phyloP scores from a whole-genome alignment of 2,888 invertebrate genomes.

The Pasiphila rectangulata region DNA sequence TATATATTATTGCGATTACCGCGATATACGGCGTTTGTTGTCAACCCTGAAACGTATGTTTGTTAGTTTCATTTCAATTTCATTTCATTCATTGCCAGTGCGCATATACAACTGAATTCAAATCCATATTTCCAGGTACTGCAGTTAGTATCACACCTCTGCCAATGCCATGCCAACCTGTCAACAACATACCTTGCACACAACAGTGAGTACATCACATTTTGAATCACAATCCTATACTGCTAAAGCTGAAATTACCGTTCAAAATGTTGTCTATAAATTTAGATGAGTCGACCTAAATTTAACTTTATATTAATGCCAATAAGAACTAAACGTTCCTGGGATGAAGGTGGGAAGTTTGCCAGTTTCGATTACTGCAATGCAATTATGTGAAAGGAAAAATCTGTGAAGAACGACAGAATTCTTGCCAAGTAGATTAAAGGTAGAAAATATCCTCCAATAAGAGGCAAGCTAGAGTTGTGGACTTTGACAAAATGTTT shows the following conservation, averaged over 20 bases:
- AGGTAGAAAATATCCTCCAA: constrained; percentile 6
- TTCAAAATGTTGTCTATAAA: background rate
- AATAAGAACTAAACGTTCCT: constrained; percentile 3
- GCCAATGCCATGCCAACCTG: constrained; percentile 57
- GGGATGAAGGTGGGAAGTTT: constrained; percentile 5
- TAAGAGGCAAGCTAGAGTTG: background rate
- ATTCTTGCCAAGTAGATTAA: constrained; percentile 15
- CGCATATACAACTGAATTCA: background rate
- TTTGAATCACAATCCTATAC: too few relatives aligned
- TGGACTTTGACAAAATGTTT: background rate
- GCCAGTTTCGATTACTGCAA: constrained; percentile 13
- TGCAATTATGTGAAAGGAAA: constrained; percentile 8
- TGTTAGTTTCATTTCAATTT: too few relatives aligned
- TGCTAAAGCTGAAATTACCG: too few relatives aligned
- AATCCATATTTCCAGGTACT: constrained; percentile 50
- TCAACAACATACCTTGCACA: constrained; percentile 60
- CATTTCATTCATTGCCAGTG: too few relatives aligned
- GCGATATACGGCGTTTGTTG: too few relatives aligned
- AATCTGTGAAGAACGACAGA: background rate
- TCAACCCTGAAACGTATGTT: too few relatives aligned
- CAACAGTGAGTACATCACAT: constrained; percentile 65
- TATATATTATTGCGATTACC: too few relatives aligned
- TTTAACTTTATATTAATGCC: constrained; percentile 3
- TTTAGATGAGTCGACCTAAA: background rate
- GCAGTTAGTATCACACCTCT: constrained; percentile 67